Percentiles rank a stretch among this genome's conserved stretches.
phyloP scores from a whole-genome alignment of 1,140 invertebrate genomes.

The Dendrolimus kikuchii region DNA sequence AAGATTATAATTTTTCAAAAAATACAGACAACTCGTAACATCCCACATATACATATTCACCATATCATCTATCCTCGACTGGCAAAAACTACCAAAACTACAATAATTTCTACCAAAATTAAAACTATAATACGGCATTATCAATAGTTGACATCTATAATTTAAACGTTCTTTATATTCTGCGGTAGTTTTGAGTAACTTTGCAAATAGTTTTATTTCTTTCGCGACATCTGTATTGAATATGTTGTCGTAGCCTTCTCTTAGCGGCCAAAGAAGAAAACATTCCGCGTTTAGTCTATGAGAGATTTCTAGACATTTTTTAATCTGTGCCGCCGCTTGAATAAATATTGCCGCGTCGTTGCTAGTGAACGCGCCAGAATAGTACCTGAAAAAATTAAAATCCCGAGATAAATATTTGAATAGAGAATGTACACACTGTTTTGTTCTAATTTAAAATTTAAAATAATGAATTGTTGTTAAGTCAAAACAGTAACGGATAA shows the following conservation, averaged over 20 bases:
- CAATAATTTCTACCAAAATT: constrained; percentile 20
- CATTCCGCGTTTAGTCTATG: constrained; percentile 76
- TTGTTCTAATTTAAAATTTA: neutral
- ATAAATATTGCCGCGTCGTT: constrained; percentile 74
- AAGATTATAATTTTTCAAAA: constrained; percentile 76
- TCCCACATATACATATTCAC: constrained; percentile 74
- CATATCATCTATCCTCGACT: constrained; percentile 22
- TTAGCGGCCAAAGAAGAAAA: constrained; percentile 76
- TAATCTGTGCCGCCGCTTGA: constrained; percentile 76
- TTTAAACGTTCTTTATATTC: constrained; percentile 78
- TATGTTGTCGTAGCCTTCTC: constrained; percentile 75
- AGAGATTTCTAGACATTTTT: constrained; percentile 77
- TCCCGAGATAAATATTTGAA: neutral
- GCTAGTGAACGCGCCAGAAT: constrained; percentile 75
- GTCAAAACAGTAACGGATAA: no score
- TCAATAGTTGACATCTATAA: constrained; percentile 76
- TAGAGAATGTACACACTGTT: neutral
- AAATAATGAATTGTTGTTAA: neutral
- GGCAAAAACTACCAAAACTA: constrained; percentile 25
- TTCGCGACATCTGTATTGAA: constrained; percentile 75
- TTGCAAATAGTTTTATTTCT: constrained; percentile 76
- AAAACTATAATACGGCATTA: constrained; percentile 56
- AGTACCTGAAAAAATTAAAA: constrained; percentile 61
- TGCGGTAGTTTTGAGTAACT: constrained; percentile 75
- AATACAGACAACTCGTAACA: constrained; percentile 76